These are phyloP conservation scores for Oxyura jamaicensis DNA, from an alignment of 2,113 vertebrate genomes.

Conservation along the genomic window DNA sequence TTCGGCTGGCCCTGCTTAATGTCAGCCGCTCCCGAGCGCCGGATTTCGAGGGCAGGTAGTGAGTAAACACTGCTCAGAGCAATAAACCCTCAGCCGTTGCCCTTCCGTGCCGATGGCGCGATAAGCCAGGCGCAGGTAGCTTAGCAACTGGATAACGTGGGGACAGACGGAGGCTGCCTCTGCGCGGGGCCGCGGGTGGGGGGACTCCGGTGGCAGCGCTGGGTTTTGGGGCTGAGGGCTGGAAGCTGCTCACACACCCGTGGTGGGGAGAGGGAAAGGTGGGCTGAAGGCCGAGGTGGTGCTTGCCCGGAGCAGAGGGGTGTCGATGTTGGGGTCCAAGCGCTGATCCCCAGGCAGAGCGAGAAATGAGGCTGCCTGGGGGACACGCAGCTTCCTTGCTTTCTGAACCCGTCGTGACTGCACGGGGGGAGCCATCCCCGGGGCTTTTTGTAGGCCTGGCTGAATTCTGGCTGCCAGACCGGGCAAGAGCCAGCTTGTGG, in stretches of 20 bases:
- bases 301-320: neutral
- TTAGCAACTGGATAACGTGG: conserved; percentile 52
- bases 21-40: fast-evolving
- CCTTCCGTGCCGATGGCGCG: conserved; percentile 1
- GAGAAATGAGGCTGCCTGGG: neutral
- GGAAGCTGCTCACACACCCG: fast-evolving
- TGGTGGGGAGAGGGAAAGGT: neutral
- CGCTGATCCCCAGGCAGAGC: neutral
- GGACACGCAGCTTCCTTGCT: neutral
- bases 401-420: fast-evolving
- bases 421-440: fast-evolving
- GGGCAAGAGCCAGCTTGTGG: fast-evolving
- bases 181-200: neutral
- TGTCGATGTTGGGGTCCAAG: neutral
- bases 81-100: conserved; percentile 44
- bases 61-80: neutral
- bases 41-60: neutral
- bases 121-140: conserved; percentile 29
- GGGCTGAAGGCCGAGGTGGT: fast-evolving
- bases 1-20: neutral
- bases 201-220: neutral
- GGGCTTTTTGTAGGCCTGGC: neutral
- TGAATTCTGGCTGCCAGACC: neutral
- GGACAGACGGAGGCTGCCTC: neutral
- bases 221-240: neutral